Base-by-base conservation (phyloP, 1,140 invertebrate genomes). In the Ptiloglossa arizonensis region DNA sequence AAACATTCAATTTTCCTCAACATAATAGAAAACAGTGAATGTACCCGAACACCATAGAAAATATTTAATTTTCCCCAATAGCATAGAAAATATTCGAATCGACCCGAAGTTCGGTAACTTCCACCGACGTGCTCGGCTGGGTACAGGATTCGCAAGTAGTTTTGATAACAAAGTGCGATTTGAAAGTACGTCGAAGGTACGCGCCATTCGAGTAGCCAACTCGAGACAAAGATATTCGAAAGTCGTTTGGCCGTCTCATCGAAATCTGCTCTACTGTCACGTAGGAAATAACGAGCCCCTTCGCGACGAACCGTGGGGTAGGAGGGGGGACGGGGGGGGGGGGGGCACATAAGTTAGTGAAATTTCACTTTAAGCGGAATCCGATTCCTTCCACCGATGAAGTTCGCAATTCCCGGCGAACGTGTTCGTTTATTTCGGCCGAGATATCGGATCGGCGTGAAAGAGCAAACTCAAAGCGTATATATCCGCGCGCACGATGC, bases 391-490 rank as follows among this genome's bases (percentile, higher is more conserved):
- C 48, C 19, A 4, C 13, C 29, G 56, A 71, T 69, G 48, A 69
- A 77, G 78, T 69, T 60, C 54, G 19, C 73, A 48, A 78, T 84
- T 13, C 19, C 27, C 66, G 46, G 41, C 22, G 60, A 63, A 67
- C 73, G 73, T 77, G 78, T 71, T 59, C 70, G 60, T 73, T 69
- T 63, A 54, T 67, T 27, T 57, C 57, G 27, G 68, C 72, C 66
- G 66, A 41, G 64, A 71, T 81, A 85, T 88, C 76, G 79, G 67
- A 66, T 71, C 57, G 64, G 67, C 78, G 73, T 48, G 81, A 83
- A 86, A 86, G 79, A 79, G 79, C 85, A 86, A 84, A 87, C 85
- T 70, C 70, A 50, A 82, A 74, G 81, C 86, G 86, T 82, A 89
- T 86, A n/a, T n/a, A 83, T 77, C 80, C 80, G 62, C 76, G 41